These are phyloP conservation scores for Notarius lentiginosus DNA, from an alignment of 2,113 vertebrate genomes.

Conservation along the genomic window DNA sequence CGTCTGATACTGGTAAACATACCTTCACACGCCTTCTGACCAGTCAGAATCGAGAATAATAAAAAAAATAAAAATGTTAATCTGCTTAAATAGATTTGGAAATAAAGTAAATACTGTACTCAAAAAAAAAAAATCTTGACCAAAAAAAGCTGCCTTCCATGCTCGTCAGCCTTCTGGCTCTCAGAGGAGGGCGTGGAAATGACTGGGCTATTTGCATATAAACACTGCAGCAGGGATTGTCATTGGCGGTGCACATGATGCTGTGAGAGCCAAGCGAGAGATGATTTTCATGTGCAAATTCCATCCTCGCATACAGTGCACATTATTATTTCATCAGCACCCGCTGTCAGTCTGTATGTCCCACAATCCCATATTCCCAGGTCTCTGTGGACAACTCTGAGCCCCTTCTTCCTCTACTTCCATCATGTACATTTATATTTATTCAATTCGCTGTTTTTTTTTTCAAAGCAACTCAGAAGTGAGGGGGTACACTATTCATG, in stretches of 20 bases:
- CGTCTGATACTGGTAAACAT: neutral
- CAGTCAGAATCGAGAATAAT: neutral
- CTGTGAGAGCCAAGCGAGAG: slow-evolving; percentile 59
- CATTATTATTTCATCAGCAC: slow-evolving; percentile 79
- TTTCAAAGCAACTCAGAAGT: neutral
- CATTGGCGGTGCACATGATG: slow-evolving; percentile 67
- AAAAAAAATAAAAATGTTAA: slow-evolving; percentile 30
- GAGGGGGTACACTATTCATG: slow-evolving; percentile 24
- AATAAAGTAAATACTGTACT: slow-evolving; percentile 71
- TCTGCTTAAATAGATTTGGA: slow-evolving; percentile 59
- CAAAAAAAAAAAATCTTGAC: slow-evolving; percentile 70
- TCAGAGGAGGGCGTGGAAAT: slow-evolving; percentile 63
- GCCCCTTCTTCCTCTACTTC: slow-evolving; percentile 43
- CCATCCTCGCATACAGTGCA: slow-evolving; percentile 66
- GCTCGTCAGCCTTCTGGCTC: slow-evolving; percentile 12
- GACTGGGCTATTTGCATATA: slow-evolving; percentile 72
- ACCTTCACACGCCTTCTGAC: neutral
- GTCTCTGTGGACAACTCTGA: slow-evolving; percentile 67
- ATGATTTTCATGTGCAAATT: slow-evolving; percentile 81
- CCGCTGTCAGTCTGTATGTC: slow-evolving; percentile 59
- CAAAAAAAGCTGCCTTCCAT: slow-evolving; percentile 1
- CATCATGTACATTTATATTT: slow-evolving; percentile 45
- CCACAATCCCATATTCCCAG: slow-evolving; percentile 54
- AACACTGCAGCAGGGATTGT: slow-evolving; percentile 74
- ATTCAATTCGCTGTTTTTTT: neutral